Base-by-base conservation (phyloP, 2,113 vertebrate species). In the Tringa solitaria region DNA sequence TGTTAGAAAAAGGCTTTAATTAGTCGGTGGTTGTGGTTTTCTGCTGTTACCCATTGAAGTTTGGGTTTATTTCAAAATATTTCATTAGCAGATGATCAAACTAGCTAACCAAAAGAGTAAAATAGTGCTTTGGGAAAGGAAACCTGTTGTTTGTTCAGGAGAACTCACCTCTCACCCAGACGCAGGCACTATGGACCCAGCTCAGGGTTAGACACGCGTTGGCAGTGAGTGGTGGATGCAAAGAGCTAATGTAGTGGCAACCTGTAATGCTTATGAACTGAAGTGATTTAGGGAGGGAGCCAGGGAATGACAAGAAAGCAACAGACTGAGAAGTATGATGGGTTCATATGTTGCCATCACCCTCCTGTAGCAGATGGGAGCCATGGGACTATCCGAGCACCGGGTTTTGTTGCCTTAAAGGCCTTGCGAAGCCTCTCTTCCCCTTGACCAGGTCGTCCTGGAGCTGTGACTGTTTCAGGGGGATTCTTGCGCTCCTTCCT, bases 1-100 rank as follows among this genome's bases (percentile, higher is more conserved):
- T 67, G 54, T 41, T 39, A 53, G 63, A 46, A 84, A 84, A 87
- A 87, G 48, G 69, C 63, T 94, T 73, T 84, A 54, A 46, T 93
- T 41, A 76, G 84, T 63, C 77, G 21, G 70, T 53, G 84, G 84
- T 56, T 87, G 84, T 77, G 93, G 65, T 75, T 97, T 90, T 46
- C 79, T 92, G 68, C 43, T 63, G 54, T 51, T 92, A 57, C 56
- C 41, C 41, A 5, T 23, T 26, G 73, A 92, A 81, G 41, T 76
- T 89, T 50, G 80, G 70, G 82, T 92, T 92, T 57, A 32, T 81
- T 94, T 95, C 13, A 32, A 88, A 91, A 45, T 30, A 9, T 63
- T 86, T 91, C 46, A 5, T 93, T 84, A 95, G 61, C 32, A 75
- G 81, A 53, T 61, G 73, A 86, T 69, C 69, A 61, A 35, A 46